phyloP scores from a whole-genome alignment of 2,113 vertebrate genomes.

The Merops nubicus region DNA sequence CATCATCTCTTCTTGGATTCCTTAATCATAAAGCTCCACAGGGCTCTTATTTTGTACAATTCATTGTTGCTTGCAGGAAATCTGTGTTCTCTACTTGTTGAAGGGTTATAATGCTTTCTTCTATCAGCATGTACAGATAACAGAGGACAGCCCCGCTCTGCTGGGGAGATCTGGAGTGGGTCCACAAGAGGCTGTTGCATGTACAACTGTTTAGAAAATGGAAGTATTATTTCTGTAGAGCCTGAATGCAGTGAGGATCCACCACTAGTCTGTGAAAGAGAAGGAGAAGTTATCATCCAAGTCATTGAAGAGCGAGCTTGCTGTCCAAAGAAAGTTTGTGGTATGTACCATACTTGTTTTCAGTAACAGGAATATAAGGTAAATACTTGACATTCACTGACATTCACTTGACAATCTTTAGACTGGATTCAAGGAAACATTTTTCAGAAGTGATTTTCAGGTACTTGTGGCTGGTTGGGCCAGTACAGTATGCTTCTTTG shows the following conservation, averaged over 20 bases:
- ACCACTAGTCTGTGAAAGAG: conserved; percentile 83
- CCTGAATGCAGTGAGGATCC: conserved; percentile 85
- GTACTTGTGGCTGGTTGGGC: background rate
- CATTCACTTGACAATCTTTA: background rate
- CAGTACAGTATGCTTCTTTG: background rate
- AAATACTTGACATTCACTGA: background rate
- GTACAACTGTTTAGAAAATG: conserved; percentile 89
- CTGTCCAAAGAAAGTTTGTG: conserved; percentile 91
- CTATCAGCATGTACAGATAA: conserved; percentile 89
- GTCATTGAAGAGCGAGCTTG: conserved; percentile 86
- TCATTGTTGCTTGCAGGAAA: background rate
- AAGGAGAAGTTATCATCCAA: conserved; percentile 87
- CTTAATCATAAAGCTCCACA: background rate
- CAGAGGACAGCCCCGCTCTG: conserved; percentile 82
- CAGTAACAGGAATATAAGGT: background rate
- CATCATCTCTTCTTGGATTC: background rate
- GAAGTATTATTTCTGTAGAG: conserved; percentile 87
- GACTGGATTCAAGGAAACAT: background rate
- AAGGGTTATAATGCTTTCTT: background rate
- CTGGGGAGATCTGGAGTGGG: conserved; percentile 92
- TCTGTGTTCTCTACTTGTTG: background rate
- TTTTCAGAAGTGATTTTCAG: background rate
- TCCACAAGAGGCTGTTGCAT: conserved; percentile 89
- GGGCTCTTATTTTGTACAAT: background rate
- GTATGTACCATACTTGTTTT: conserved; percentile 70